A percentile compares a stretch with the other conserved stretches of the same genome.
Conservation (phyloP, 2,113 vertebrate genomes). For the Phaethon lepturus region DNA sequence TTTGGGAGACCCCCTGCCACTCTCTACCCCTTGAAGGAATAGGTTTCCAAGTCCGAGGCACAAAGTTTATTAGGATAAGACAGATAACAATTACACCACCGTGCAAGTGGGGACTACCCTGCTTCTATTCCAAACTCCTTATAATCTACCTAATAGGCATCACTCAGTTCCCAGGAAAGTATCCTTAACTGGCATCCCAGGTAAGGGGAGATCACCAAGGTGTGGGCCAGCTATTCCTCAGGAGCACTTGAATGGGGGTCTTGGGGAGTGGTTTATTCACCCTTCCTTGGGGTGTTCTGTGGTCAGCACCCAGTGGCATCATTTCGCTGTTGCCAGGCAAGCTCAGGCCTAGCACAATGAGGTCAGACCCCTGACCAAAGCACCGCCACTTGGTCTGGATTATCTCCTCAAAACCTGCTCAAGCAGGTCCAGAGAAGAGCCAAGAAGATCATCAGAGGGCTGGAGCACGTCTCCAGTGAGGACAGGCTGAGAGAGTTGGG, state of each 20-base stretch:
- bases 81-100: not conserved
- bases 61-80: not conserved
- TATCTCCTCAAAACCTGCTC: not conserved
- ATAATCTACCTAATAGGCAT: not conserved
- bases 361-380: not conserved
- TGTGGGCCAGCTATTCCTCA: not conserved
- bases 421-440: no score
- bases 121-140: not conserved
- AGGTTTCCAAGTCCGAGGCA: not conserved
- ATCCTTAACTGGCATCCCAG: no score
- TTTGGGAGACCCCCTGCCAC: not conserved
- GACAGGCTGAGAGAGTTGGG: no score
- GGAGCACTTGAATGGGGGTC: rapidly evolving
- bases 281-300: not conserved
- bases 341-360: not conserved
- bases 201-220: not conserved
- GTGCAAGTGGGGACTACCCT: not conserved
- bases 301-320: rapidly evolving
- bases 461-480: no score
- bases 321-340: no score
- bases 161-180: no score
- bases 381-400: not conserved
- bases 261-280: not conserved
- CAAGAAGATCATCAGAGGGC: no score
- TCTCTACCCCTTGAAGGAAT: not conserved